Base-by-base conservation (phyloP, 2,888 invertebrate species). In the Metalampra italica region DNA sequence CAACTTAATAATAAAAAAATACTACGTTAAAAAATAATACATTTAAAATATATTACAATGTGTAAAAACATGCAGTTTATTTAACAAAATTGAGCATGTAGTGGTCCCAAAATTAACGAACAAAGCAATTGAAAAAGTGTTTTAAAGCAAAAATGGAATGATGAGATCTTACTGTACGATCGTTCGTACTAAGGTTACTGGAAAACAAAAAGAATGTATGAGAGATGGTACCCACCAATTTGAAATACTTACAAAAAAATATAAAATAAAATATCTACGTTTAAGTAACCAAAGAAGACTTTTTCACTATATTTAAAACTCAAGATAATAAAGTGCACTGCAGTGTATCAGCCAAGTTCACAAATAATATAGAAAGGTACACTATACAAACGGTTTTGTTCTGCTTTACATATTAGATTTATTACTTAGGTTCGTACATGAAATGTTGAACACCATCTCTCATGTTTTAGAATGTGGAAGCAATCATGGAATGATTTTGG, bases 101-200 rank as follows among this genome's bases (percentile, higher is more conserved):
- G 36, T 77, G 82, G 75, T 84, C 78, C 78, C 78, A 69, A 68
- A 49, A 47, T 46, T 36, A 54, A 56, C 49, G 46, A 53, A 45
- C 42, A 49, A 51, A 55, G 56, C 47, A 62, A 60, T 59, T 55
- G 62, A 56, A 50, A 55, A 51, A 55, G 54, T 49, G 11, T 62
- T 66, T 80, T 82, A 84, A 83, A 84, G 80, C 79, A 62, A 71
- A 57, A 64, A 71, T 86, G 87, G 88, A 88, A 88, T 88, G 88
- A 75, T 88, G 87, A 87, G 88, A 88, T 87, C 88, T 81, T 75
- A 75, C 59, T 32, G 57, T 50, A 57, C 59, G 51, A n/a, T 36
- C 32, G 8, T 37, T n/a, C 52, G 57, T 50, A 53, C 56, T 53
- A n/a, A n/a, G n/a, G n/a, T n/a, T 55, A 49, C 51, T 62, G 54